These are phyloP conservation scores for Trachymyrmex cornetzi DNA, from an alignment of 1,140 invertebrate genomes.

Conservation along the genomic window DNA sequence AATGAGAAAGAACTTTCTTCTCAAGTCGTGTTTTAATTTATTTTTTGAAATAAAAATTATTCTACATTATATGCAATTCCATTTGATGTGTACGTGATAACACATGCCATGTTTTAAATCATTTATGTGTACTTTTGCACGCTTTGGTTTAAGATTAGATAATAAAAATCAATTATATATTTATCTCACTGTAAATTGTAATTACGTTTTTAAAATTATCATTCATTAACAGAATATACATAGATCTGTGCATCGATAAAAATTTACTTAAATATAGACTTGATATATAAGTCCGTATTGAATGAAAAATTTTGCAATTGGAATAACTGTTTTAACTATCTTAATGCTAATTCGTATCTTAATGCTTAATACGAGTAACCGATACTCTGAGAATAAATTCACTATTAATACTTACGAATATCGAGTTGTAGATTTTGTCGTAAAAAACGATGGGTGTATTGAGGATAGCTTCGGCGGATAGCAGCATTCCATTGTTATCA, in stretches of 20 bases:
- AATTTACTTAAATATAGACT: neutral
- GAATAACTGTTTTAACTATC: neutral
- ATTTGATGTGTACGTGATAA: neutral
- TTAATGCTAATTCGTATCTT: neutral
- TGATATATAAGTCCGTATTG: neutral
- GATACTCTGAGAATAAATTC: neutral
- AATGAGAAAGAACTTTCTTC: neutral
- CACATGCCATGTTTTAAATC: neutral
- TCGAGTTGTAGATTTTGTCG: constrained; percentile 89
- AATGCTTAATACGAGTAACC: neutral
- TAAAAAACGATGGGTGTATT: constrained; percentile 91
- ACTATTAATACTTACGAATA: constrained; percentile 91
- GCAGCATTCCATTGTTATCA: constrained; percentile 83
- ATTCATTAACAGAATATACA: constrained; percentile 18
- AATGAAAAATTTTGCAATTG: neutral
- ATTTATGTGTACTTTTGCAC: neutral
- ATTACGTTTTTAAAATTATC: neutral
- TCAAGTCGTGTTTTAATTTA: constrained; percentile 1
- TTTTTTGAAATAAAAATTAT: constrained; percentile 3
- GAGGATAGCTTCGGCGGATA: constrained; percentile 84
- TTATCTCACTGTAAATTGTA: neutral
- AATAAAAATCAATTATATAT: constrained; percentile 19
- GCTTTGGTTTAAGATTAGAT: neutral
- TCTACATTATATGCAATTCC: neutral
- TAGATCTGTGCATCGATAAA: neutral